phyloP scores from a whole-genome alignment of 2,888 invertebrate species.

The Acronicta psi region DNA sequence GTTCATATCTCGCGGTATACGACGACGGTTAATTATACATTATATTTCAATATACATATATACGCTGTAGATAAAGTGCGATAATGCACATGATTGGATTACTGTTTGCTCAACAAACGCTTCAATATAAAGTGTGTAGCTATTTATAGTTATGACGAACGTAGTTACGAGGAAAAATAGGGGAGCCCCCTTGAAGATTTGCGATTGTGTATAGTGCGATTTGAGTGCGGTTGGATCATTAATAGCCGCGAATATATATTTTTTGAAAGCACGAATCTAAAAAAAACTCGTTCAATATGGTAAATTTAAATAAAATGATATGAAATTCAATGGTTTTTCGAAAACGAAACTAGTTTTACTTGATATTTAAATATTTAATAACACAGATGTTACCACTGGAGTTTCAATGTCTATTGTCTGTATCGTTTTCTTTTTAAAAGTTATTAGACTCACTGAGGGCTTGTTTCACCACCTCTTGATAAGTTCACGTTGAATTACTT shows the following conservation, averaged over 20 bases:
- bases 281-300: no score
- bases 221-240: background rate
- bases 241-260: conserved; percentile 5
- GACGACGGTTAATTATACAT: conserved; percentile 9
- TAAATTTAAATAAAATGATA: no score
- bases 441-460: no score
- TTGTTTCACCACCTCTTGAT: no score
- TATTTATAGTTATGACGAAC: conserved; percentile 26
- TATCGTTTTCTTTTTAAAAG: background rate
- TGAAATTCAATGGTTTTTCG: no score
- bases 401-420: background rate
- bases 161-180: conserved; percentile 26
- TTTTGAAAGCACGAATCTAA: background rate
- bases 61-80: conserved; percentile 13
- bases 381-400: background rate
- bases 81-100: conserved; percentile 19
- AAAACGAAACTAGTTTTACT: no score
- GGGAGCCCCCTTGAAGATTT: conserved; percentile 26
- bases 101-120: conserved; percentile 15
- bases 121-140: conserved; percentile 10
- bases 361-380: background rate
- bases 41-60: conserved; percentile 11
- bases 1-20: conserved; percentile 2
- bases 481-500: no score
- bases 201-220: background rate